phyloP scores from a whole-genome alignment of 2,888 invertebrate genomes.

The Pristionchus arcanus region DNA sequence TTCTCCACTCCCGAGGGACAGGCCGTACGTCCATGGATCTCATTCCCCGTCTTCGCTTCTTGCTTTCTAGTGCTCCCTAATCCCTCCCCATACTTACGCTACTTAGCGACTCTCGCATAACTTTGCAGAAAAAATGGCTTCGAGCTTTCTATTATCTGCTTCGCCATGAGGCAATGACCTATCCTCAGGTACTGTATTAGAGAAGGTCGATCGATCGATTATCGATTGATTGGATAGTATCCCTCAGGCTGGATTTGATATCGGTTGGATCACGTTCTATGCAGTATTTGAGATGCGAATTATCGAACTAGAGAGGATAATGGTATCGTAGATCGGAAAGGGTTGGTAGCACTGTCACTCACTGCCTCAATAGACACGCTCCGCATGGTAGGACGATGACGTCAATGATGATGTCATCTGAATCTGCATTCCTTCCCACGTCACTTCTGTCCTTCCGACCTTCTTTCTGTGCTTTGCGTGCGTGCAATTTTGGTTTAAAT shows the following conservation, averaged over 20 bases:
- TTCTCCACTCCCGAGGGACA: slow-evolving; percentile 39
- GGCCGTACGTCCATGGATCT: neutral
- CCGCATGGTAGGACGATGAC: slow-evolving; percentile 28
- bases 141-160: slow-evolving; percentile 45
- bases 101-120: slow-evolving; percentile 28
- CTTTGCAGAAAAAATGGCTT: slow-evolving; percentile 22
- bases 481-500: neutral
- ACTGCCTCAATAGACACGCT: neutral
- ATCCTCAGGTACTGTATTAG: slow-evolving; percentile 15
- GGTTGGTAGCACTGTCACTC: neutral
- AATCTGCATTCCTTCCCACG: neutral
- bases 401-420: neutral
- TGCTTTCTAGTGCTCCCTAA: slow-evolving; percentile 32
- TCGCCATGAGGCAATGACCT: slow-evolving; percentile 16
- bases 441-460: neutral
- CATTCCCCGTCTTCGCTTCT: neutral
- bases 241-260: slow-evolving; percentile 3
- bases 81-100: slow-evolving; percentile 5
- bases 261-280: neutral
- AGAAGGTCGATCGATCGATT: neutral
- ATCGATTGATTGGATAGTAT: neutral
- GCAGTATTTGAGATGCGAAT: slow-evolving; percentile 10
- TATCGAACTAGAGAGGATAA: neutral
- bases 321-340: slow-evolving; percentile 19
- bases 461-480: neutral